Conservation (phyloP, 2,888 invertebrate genomes). For the Ectemnius lituratus region DNA sequence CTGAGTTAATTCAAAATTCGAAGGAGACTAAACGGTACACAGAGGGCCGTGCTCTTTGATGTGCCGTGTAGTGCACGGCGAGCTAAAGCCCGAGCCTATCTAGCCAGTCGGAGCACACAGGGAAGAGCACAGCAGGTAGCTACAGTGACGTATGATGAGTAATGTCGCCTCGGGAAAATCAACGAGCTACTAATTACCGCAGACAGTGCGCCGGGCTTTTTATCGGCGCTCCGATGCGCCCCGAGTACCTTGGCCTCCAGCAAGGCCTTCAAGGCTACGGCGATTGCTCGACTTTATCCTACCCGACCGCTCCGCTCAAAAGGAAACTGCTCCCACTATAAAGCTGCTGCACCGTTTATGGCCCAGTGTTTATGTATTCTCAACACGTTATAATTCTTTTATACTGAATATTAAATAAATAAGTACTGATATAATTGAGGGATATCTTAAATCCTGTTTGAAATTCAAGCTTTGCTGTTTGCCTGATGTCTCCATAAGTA, state of each 20-base stretch:
- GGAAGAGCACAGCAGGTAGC: constrained; percentile 45
- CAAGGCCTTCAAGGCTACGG: constrained; percentile 47
- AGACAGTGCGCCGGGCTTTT: constrained; percentile 40
- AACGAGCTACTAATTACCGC: constrained; percentile 52
- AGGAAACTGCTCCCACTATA: no score
- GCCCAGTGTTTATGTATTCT: no score
- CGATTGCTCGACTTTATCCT: constrained; percentile 3
- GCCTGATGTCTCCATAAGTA: no score
- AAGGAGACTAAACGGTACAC: background rate
- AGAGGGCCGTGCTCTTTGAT: no score
- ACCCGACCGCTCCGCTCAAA: no score
- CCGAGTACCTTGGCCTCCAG: constrained; percentile 51
- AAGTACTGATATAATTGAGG: no score
- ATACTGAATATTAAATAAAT: no score
- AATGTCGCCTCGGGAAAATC: constrained; percentile 48
- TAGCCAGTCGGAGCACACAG: no score
- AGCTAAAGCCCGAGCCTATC: background rate
- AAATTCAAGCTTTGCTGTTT: no score
- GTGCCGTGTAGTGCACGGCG: background rate
- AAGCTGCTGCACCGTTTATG: no score
- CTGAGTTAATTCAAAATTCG: background rate
- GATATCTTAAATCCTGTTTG: no score
- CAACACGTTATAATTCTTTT: no score
- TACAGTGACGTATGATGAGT: constrained; percentile 60
- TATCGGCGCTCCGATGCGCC: constrained; percentile 12